phyloP scores from a whole-genome alignment of 2,888 invertebrate species.

The Odontocerum albicorne region DNA sequence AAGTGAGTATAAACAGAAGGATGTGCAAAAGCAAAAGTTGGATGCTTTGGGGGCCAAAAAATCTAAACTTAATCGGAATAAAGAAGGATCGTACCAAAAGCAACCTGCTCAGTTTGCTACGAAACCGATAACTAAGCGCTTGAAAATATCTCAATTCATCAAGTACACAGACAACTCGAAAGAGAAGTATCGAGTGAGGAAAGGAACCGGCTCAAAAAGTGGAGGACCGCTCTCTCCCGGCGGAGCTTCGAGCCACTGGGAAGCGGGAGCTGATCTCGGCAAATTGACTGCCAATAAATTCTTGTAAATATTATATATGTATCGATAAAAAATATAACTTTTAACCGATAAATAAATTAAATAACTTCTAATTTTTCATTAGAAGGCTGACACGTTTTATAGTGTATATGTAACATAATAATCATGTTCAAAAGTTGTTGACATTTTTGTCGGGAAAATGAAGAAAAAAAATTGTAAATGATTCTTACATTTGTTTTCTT shows the following conservation, averaged over 20 bases:
- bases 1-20: slow-evolving; percentile 22
- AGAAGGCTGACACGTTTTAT: too few relatives aligned
- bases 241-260: slow-evolving; percentile 44
- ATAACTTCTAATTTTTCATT: too few relatives aligned
- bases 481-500: too few relatives aligned
- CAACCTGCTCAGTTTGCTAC: slow-evolving; percentile 24
- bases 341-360: too few relatives aligned
- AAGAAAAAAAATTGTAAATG: too few relatives aligned
- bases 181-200: slow-evolving; percentile 42
- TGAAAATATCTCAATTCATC: slow-evolving; percentile 33
- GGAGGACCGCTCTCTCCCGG: slow-evolving; percentile 48
- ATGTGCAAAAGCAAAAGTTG: slow-evolving; percentile 12
- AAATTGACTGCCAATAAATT: too few relatives aligned
- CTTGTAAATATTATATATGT: too few relatives aligned
- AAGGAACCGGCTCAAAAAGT: slow-evolving; percentile 46
- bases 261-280: slow-evolving; percentile 39
- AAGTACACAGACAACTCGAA: slow-evolving; percentile 33
- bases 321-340: too few relatives aligned
- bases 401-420: too few relatives aligned
- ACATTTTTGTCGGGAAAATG: too few relatives aligned
- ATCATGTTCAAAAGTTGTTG: too few relatives aligned
- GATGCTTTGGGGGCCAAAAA: slow-evolving; percentile 7
- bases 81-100: slow-evolving; percentile 30
- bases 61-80: slow-evolving; percentile 5
- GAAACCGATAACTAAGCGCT: slow-evolving; percentile 29